A percentile compares a stretch with the other conserved stretches of the same genome.
Evolutionary conservation across 2,888 invertebrate species (phyloP).

Genomic region (Eledona agricola): DNA sequence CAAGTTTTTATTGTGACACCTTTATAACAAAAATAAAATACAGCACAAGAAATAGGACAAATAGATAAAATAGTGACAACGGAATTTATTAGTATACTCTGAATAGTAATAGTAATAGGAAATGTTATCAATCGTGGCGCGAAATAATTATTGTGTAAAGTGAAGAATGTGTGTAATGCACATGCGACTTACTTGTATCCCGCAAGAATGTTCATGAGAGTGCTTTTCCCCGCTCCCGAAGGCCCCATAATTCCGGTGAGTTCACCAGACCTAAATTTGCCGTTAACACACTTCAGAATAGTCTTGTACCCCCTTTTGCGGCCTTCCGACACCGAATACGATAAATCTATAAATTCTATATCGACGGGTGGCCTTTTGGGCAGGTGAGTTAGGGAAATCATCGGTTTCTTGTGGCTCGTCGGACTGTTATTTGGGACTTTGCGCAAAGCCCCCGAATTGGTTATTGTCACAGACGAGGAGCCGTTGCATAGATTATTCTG

Average conservation of each 20-base stretch:
- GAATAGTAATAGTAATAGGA: too few species aligned
- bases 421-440: constrained; percentile 79
- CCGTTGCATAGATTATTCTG: constrained; percentile 80
- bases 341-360: constrained; percentile 87
- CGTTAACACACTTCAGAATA: constrained; percentile 79
- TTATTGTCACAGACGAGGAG: constrained; percentile 62
- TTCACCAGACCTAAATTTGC: constrained; percentile 89
- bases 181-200: constrained; percentile 85
- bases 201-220: constrained; percentile 87
- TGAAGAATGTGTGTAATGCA: too few species aligned
- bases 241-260: constrained; percentile 97
- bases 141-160: too few species aligned
- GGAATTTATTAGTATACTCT: too few species aligned
- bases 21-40: too few species aligned
- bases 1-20: too few species aligned
- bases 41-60: too few species aligned
- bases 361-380: constrained; percentile 89
- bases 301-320: constrained; percentile 84
- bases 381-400: constrained; percentile 80
- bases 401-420: constrained; percentile 76
- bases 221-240: constrained; percentile 83
- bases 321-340: constrained; percentile 89
- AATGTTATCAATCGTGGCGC: too few species aligned
- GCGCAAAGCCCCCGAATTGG: constrained; percentile 61
- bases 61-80: too few species aligned